Base-by-base conservation (phyloP, 2,113 vertebrate genomes). In the Notarius lentiginosus region DNA sequence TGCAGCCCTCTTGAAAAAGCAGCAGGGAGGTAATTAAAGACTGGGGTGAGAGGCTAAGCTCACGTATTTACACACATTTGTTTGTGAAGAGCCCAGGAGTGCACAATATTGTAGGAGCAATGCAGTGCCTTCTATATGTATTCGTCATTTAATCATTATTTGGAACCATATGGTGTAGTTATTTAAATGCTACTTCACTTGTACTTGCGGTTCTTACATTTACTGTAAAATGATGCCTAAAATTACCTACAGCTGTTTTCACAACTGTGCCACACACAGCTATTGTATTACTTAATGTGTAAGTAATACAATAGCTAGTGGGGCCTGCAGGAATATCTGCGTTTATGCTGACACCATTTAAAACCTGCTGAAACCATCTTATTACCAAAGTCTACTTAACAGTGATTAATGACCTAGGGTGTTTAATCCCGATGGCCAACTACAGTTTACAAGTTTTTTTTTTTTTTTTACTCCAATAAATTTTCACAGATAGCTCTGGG, bases 1-100 rank as follows among this genome's bases (percentile, higher is more conserved):
- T 75, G 72, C 56, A 24, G 5, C 5, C 14, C 58, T 49, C 68
- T 68, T 87, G 73, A 86, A 90, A 90, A 87, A 91, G 51, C 87
- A 53, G 73, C 82, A 49, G 66, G 73, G 72, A 51, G 14, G 41
- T 86, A 86, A 88, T 88, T 89, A 72, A 88, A 84, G 60, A 66
- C 47, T 34, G 22, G 34, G 73, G 84, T 49, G 82, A 70, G 73
- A 65, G 65, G 18, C 15, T 58, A 79, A 24, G 63, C 30, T 51
- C 53, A 66, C 5, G 10, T 47, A 24, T 75, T 75, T 24, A 15
- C 56, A 56, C 65, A 72, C 47, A 53, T 81, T 76, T 76, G 17
- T 9, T 58, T 80, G 41, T 73, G 18, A 80, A 86, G 79, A 66
- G 75, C 27, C 17, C 20, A 27, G 61, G 27, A 76, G 20, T 41